Evolutionary conservation across 1,140 invertebrate genomes (phyloP).

Genomic region (Bombus ignitus): DNA sequence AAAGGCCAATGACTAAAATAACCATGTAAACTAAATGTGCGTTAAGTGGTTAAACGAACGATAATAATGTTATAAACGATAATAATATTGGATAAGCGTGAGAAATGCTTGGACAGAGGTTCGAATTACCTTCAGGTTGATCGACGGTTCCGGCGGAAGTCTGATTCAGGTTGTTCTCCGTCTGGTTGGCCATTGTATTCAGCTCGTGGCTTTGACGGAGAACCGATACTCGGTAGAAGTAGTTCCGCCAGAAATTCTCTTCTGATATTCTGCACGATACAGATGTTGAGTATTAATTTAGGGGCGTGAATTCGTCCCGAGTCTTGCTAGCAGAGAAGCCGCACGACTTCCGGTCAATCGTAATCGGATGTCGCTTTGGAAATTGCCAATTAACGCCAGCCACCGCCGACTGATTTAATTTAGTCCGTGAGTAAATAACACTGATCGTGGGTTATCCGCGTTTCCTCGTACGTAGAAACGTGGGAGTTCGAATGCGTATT

Average conservation of each 20-base stretch:
- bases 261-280: constrained; percentile 92
- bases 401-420: constrained; percentile 29
- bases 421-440: constrained; percentile 10
- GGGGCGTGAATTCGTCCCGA: neutral
- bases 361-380: constrained; percentile 32
- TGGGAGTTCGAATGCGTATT: neutral
- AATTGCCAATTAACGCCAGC: constrained; percentile 37
- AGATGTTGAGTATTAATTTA: constrained; percentile 21
- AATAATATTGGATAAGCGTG: constrained; percentile 3
- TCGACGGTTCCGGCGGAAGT: constrained; percentile 78
- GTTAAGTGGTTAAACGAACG: neutral
- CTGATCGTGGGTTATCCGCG: too few species aligned
- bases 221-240: constrained; percentile 99
- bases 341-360: neutral
- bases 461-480: neutral
- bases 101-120: neutral
- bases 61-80: neutral
- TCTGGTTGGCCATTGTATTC: constrained; percentile 85
- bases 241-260: constrained; percentile 99
- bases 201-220: constrained; percentile 98
- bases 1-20: too few species aligned
- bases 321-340: neutral
- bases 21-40: neutral
- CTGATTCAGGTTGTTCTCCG: constrained; percentile 77
- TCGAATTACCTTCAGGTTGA: constrained; percentile 79